A percentile compares a stretch with the other conserved stretches of the same genome.
phyloP scores from a whole-genome alignment of 2,797 vertebrate species.

The Adelosebastes latens region DNA sequence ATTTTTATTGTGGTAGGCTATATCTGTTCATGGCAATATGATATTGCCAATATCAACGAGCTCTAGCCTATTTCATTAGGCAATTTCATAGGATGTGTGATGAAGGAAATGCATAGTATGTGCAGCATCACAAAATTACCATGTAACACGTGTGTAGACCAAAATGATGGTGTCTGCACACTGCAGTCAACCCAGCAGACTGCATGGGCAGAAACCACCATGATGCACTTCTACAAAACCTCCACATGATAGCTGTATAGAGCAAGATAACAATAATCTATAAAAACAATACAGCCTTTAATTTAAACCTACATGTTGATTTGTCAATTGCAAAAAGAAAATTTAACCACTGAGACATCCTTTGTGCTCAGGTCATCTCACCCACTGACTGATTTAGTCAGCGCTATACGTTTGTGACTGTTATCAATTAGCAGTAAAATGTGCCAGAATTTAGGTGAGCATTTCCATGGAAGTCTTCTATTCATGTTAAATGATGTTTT shows the following conservation, averaged over 20 bases:
- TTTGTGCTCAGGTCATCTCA: background rate
- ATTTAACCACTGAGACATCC: background rate
- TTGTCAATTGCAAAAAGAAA: background rate
- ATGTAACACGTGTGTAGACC: background rate
- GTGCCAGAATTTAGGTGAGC: background rate
- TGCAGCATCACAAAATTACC: background rate
- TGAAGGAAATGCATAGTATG: background rate
- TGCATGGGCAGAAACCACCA: background rate
- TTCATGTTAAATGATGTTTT: background rate
- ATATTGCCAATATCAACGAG: background rate
- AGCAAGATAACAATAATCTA: background rate
- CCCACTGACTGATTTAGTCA: background rate
- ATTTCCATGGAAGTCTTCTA: background rate
- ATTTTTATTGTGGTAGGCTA: no score
- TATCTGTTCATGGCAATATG: background rate
- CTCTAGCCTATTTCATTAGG: background rate
- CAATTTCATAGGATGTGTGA: no score
- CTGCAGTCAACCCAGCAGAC: no score
- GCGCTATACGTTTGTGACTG: background rate
- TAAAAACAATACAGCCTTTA: background rate
- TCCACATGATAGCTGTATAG: slow-evolving; percentile 16
- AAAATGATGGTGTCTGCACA: background rate
- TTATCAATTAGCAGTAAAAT: background rate
- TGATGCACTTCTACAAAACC: background rate
- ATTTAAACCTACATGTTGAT: background rate